A percentile compares a stretch with the other conserved stretches of the same genome.
phyloP scores from a whole-genome alignment of 2,113 vertebrate genomes.

The Dipodomys ordii region DNA sequence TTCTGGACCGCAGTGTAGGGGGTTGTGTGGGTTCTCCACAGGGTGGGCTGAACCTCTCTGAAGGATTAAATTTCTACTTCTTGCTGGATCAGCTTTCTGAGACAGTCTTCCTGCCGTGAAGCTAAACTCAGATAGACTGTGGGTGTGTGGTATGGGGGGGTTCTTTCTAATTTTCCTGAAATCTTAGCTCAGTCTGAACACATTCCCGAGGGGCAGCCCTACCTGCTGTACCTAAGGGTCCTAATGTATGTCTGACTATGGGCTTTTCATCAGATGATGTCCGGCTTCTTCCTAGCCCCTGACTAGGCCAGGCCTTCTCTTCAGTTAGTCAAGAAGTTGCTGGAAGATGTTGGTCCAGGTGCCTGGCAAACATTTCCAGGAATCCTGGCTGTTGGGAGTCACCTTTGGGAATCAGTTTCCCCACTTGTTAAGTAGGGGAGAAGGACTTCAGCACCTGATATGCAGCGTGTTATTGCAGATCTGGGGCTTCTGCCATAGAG shows the following conservation, averaged over 20 bases:
- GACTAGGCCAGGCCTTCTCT: background rate
- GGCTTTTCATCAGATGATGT: constrained; percentile 17
- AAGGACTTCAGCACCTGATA: background rate
- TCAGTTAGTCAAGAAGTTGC: background rate
- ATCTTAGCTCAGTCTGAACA: constrained; percentile 45
- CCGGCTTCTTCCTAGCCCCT: constrained; percentile 33
- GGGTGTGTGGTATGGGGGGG: background rate
- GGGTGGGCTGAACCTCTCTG: constrained; percentile 7
- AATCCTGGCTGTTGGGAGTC: background rate
- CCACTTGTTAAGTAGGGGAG: background rate
- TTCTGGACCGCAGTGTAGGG: background rate
- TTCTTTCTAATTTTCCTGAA: constrained; percentile 60
- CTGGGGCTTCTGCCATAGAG: background rate
- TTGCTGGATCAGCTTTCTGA: constrained; percentile 45
- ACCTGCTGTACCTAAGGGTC: background rate
- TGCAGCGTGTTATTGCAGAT: background rate
- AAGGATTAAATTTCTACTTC: constrained; percentile 43
- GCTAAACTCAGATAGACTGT: constrained; percentile 25
- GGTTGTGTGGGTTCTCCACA: background rate
- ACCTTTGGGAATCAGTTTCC: background rate
- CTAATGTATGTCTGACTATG: constrained; percentile 58
- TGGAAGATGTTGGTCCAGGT: background rate
- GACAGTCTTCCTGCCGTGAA: constrained; percentile 9
- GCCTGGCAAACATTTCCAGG: background rate
- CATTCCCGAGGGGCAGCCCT: constrained; percentile 62